These are phyloP conservation scores for Lamellibrachia satsuma DNA, from an alignment of 2,888 invertebrate species.

Conservation along the genomic window DNA sequence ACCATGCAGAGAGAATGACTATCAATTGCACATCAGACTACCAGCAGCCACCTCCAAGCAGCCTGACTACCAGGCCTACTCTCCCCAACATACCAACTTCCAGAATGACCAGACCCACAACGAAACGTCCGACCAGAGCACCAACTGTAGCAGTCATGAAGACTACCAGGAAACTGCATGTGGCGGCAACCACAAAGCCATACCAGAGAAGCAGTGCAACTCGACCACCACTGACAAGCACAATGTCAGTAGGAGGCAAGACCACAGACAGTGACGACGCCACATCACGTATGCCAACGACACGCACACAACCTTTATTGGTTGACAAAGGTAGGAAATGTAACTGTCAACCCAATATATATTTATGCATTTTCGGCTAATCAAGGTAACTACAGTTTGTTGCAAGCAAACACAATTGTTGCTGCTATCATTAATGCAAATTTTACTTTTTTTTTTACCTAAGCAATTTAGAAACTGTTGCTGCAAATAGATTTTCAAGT, in stretches of 20 bases:
- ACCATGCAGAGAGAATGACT: not conserved
- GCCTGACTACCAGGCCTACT: not conserved
- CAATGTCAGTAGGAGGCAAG: not conserved
- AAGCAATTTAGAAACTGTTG: no score
- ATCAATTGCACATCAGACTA: not conserved
- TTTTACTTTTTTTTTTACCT: no score
- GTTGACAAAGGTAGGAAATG: not conserved
- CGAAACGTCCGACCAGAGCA: not conserved
- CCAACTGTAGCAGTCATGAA: not conserved
- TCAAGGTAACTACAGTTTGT: no score
- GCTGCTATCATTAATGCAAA: no score
- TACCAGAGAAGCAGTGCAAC: not conserved
- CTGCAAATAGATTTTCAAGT: no score
- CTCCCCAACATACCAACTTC: not conserved
- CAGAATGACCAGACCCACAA: not conserved
- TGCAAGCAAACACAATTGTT: no score
- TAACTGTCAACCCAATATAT: not conserved
- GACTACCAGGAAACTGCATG: not conserved
- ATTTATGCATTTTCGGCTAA: no score
- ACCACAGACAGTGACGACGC: not conserved
- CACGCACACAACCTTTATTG: not conserved
- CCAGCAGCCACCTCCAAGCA: not conserved
- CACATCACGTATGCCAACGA: not conserved
- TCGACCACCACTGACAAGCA: not conserved
- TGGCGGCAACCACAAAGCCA: not conserved